These are phyloP conservation scores for Varanus salvator DNA, from an alignment of 2,113 vertebrate genomes.

Conservation along the genomic window DNA sequence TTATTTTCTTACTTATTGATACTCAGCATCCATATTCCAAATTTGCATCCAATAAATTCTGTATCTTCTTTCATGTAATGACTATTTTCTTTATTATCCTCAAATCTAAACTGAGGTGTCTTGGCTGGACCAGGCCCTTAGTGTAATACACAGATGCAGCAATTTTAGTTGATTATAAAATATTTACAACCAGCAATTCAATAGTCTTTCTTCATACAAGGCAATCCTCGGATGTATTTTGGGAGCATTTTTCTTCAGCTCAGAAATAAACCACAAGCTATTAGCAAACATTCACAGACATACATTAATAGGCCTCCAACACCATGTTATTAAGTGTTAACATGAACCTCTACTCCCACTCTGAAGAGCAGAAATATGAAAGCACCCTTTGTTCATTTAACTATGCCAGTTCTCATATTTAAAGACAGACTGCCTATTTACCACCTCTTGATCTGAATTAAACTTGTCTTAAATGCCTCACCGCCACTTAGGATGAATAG, in stretches of 20 bases:
- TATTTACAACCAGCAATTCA: background rate
- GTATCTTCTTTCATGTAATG: too few relatives aligned
- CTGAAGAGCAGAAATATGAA: conserved; percentile 10
- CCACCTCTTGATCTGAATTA: background rate
- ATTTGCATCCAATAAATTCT: too few relatives aligned
- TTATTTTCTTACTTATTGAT: too few relatives aligned
- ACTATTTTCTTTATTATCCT: too few relatives aligned
- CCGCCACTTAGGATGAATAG: background rate
- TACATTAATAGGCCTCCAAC: background rate
- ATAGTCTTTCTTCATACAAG: background rate
- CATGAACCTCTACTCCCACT: background rate
- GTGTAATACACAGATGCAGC: too few relatives aligned
- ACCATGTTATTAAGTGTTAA: background rate
- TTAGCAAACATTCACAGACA: background rate
- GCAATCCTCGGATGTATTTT: background rate
- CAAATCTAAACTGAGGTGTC: too few relatives aligned
- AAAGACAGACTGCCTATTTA: background rate
- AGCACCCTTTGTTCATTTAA: background rate
- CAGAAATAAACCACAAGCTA: background rate
- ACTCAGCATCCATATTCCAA: too few relatives aligned
- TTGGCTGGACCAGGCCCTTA: too few relatives aligned
- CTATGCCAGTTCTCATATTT: background rate
- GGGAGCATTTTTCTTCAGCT: background rate
- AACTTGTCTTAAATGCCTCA: background rate
- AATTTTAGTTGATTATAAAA: background rate